Evolutionary conservation across 2,797 vertebrate genomes (phyloP).

Genomic region (Clarias pachynema): DNA sequence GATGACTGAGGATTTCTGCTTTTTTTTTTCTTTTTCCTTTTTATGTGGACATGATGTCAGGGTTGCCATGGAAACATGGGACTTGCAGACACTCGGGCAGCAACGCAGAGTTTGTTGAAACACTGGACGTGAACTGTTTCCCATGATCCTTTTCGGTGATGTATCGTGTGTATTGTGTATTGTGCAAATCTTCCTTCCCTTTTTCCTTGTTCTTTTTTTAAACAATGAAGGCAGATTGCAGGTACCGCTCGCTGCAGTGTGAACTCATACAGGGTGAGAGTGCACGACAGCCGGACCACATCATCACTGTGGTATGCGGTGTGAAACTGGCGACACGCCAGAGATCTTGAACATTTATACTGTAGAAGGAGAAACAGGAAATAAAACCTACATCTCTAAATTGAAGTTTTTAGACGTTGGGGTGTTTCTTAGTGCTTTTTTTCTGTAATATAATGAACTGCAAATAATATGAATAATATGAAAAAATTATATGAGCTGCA

Average conservation of each 20-base stretch:
- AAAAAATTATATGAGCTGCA: no score
- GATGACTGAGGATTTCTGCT: conserved; percentile 38
- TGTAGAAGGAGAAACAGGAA: no score
- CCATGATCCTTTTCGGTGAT: background rate
- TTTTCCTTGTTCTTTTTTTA: background rate
- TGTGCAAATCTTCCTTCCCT: background rate
- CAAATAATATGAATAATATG: no score
- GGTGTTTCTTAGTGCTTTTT: no score
- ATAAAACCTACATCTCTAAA: no score
- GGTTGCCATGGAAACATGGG: conserved; percentile 47
- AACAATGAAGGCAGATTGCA: background rate
- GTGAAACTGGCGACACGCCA: background rate
- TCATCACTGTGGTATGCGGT: background rate
- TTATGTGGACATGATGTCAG: conserved; percentile 47
- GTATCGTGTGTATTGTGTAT: background rate
- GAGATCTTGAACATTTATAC: no score
- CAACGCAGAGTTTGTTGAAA: background rate
- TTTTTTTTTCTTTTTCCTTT: conserved; percentile 9
- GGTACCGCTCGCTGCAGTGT: background rate
- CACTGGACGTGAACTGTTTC: background rate
- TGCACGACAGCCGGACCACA: background rate
- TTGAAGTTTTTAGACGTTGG: no score
- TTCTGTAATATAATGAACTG: no score
- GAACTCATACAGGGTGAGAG: background rate
- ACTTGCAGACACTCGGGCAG: conserved; percentile 26